These are phyloP conservation scores for Chydorus sphaericus DNA, from an alignment of 2,888 invertebrate genomes.

Conservation along the genomic window DNA sequence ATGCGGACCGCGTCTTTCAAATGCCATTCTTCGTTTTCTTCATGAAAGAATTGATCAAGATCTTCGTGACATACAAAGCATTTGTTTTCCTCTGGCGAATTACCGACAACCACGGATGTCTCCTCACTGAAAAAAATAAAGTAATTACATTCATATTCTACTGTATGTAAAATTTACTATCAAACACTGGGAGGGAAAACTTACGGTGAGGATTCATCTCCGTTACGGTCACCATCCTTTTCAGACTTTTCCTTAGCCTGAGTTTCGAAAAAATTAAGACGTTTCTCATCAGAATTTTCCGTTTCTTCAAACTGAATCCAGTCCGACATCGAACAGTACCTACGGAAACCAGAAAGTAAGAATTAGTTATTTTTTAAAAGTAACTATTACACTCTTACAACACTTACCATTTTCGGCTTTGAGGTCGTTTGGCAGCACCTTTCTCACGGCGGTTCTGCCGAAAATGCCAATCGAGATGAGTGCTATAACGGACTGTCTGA, in stretches of 20 bases:
- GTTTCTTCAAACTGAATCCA: constrained; percentile 92
- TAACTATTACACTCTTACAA: neutral
- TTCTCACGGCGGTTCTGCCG: constrained; percentile 78
- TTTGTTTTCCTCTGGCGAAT: constrained; percentile 44
- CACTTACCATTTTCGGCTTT: constrained; percentile 68
- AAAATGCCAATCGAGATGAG: constrained; percentile 98
- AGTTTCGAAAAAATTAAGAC: constrained; percentile 59
- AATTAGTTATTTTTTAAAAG: neutral
- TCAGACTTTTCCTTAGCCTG: constrained; percentile 31
- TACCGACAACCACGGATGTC: constrained; percentile 54
- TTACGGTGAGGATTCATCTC: constrained; percentile 30
- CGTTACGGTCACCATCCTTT: constrained; percentile 32
- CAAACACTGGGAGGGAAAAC: neutral
- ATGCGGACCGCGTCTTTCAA: constrained; percentile 56
- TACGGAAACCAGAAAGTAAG: neutral
- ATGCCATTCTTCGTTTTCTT: constrained; percentile 97
- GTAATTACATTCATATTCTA: neutral
- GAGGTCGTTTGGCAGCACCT: constrained; percentile 66
- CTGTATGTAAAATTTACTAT: too few relatives aligned
- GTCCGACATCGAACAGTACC: constrained; percentile 57
- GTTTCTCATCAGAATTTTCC: constrained; percentile 77
- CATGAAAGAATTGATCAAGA: constrained; percentile 90
- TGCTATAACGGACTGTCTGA: constrained; percentile 75
- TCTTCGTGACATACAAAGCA: constrained; percentile 86
- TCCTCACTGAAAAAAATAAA: constrained; percentile 30